Evolutionary conservation across 2,113 vertebrate genomes (phyloP).

Genomic region (Mus pahari): DNA sequence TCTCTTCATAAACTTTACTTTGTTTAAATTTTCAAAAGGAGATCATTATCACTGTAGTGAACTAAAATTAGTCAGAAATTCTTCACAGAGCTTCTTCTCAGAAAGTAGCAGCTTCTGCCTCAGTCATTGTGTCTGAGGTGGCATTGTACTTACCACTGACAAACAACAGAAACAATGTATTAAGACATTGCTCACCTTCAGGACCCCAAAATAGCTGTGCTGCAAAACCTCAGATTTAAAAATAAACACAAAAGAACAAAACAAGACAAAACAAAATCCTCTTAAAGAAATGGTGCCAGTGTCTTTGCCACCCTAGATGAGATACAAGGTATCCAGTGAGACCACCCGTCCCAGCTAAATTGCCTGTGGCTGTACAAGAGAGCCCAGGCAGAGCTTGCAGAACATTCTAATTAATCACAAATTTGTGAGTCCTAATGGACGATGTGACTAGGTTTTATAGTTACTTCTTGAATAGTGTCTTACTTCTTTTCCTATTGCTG

Average conservation of each 20-base stretch:
- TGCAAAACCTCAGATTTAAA: neutral
- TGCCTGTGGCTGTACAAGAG: neutral
- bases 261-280: neutral
- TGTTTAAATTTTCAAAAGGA: slow-evolving; percentile 41
- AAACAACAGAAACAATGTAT: neutral
- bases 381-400: neutral
- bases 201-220: neutral
- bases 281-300: neutral
- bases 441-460: slow-evolving; percentile 13
- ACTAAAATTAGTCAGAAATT: slow-evolving; percentile 1
- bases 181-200: neutral
- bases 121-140: neutral
- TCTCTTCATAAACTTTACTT: neutral
- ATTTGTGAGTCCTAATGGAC: neutral
- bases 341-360: neutral
- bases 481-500: neutral
- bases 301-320: neutral
- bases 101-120: neutral
- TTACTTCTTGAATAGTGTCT: neutral
- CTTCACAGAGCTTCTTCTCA: neutral
- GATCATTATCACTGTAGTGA: neutral
- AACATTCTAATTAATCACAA: neutral
- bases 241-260: neutral
- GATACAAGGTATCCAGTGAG: neutral
- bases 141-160: neutral